Base-by-base conservation (phyloP, 2,797 vertebrate genomes). In the Acanthopagrus latus region DNA sequence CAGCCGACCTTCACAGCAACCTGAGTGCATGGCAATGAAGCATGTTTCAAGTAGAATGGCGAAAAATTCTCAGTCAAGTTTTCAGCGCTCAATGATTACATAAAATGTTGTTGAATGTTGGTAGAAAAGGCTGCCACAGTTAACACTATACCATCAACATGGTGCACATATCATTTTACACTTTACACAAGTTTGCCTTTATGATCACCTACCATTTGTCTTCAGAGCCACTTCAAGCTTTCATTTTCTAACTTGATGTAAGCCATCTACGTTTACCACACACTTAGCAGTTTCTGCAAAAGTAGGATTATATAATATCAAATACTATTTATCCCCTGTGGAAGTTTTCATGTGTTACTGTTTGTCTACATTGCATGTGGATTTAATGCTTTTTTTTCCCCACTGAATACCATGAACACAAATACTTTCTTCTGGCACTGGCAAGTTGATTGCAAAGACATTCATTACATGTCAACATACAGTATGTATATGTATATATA, bases 1-100 rank as follows among this genome's bases (percentile, higher is more conserved):
- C 97, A 98, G 76, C 96, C 96, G 18, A 97, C 88, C 1, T 92
- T 93, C 64, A 78, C 1, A 29, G 89, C 89, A 71, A 90, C 81
- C 86, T 90, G 81, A 41, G n/a, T 3, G 64, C 33, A 78, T 5
- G 29, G 21, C 12, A 20, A 57, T 20, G 17, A 64, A 62, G 9
- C 33, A 13, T 7, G 20, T 27, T 64, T 48, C 6, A 6, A 20
- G 21, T 11, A 20, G 29, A 58, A 58, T 20, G 8, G 18, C 9
- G 27, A 7, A 43, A 43, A 46, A 62, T 9, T 8, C 2, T 46
- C 14, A 46, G 10, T 46, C 25, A 14, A 21, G 21, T 46, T 9
- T 25, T 25, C 38, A 60, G 11, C 10, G 4, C 5, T 13, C 29
- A 38, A 2, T 41, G 18, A 58, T n/a, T 20, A 20, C 27, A 16